Evolutionary conservation across 92 coral and sea anemone species (phyloP), one percentile per base, ranked within the genome.

Genomic region (Siderastrea siderea): DNA sequence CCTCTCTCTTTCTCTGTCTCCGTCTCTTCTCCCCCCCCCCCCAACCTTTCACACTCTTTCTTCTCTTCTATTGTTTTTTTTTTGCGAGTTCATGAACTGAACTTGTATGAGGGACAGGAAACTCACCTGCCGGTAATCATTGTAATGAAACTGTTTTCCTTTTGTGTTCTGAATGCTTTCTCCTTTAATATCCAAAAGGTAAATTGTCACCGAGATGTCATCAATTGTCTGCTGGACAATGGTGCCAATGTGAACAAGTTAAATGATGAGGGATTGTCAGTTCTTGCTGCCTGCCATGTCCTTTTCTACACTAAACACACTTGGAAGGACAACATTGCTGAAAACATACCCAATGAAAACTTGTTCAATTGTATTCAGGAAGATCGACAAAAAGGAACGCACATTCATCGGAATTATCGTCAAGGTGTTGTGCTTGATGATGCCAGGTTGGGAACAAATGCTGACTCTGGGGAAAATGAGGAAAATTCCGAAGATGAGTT

Each of bases 271-370:
- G 99, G 99, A 14, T 86, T 98, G 38, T 98, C 99, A 46, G 96
- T 93, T 50, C 79, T 98, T 46, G 99, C 99, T 10, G 99, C 99
- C 19, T 98, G 99, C 68, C 99, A 98, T 90, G 98, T 98, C 26
- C 83, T 98, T 8, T 98, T 98, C 87, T 98, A 98, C 79, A 98
- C 99, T 13, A 98, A 96, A 80, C 98, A 98, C 83, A 98, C 99
- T 3, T 98, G 99, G 99, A 98, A 98, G 86, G 98, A 94, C 55
- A 98, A 98, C 92, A 96, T 91, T 51, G 99, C 98, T 5, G 99
- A 98, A 82, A 94, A 84, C 74, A 90, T 96, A 14, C 94, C 94
- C 2, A 71, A 70, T 5, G 99, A 98, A 86, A 98, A 96, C 67
- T 68, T 98, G 13, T 96, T 98, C 78, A 98, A 98, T 48, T 93